These are phyloP conservation scores for Holothuria scabra DNA, from an alignment of 53 echinoderm and acorn worm species.

Conservation along the genomic window DNA sequence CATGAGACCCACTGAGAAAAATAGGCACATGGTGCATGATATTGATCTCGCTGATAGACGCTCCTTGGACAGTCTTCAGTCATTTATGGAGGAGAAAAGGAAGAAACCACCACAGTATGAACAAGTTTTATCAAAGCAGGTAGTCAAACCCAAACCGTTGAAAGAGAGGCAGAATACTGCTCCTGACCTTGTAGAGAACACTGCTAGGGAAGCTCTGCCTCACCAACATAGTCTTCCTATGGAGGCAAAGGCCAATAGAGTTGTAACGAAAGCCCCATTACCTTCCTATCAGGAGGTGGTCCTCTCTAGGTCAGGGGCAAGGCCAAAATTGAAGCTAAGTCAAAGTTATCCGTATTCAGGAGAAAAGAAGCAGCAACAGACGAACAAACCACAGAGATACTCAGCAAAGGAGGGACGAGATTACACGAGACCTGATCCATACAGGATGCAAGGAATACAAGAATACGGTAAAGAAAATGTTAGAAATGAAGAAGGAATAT, in stretches of 20 bases:
- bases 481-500: too few relatives aligned
- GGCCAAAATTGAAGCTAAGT: conserved; percentile 26
- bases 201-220: background rate
- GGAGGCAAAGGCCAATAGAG: background rate
- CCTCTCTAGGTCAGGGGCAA: conserved; percentile 25
- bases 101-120: conserved; percentile 37
- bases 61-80: conserved; percentile 20
- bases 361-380: background rate
- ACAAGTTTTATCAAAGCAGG: conserved; percentile 7
- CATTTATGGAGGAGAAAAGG: conserved; percentile 29
- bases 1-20: too few relatives aligned
- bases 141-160: conserved; percentile 27
- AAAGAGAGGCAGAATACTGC: conserved; percentile 28
- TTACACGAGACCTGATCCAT: too few relatives aligned
- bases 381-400: background rate
- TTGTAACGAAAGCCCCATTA: background rate
- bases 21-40: background rate
- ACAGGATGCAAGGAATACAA: too few relatives aligned
- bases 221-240: background rate
- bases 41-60: conserved; percentile 7
- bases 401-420: background rate
- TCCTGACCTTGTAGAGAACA: conserved; percentile 25
- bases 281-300: conserved; percentile 33
- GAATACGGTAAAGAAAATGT: too few relatives aligned
- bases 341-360: conserved; percentile 6